These are phyloP conservation scores for Drosophila maculinotata DNA, from an alignment of 2,888 invertebrate genomes.

Conservation along the genomic window DNA sequence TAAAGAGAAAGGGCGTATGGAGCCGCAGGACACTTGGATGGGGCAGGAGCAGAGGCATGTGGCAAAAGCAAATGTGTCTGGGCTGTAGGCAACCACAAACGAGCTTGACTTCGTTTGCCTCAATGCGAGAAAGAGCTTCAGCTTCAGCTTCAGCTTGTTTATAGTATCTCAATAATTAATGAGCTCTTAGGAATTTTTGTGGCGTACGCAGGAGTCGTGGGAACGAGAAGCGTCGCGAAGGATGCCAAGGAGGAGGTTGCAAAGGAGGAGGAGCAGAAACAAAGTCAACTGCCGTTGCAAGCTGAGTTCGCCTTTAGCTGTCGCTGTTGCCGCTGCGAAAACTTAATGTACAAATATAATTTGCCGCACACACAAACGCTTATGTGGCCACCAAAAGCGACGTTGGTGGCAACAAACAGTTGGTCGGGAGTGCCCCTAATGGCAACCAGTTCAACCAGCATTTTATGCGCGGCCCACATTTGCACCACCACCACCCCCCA, in stretches of 20 bases:
- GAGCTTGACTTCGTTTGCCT: slow-evolving; percentile 76
- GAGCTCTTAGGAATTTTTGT: slow-evolving; percentile 82
- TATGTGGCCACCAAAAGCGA: slow-evolving; percentile 67
- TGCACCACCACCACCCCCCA: slow-evolving; percentile 5
- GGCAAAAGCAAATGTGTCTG: slow-evolving; percentile 71
- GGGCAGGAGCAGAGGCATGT: slow-evolving; percentile 5
- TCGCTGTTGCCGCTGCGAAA: slow-evolving; percentile 62
- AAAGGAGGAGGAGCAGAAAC: slow-evolving; percentile 39
- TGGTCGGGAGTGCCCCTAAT: slow-evolving; percentile 34
- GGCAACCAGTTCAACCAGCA: slow-evolving; percentile 56
- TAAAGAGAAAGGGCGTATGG: background rate
- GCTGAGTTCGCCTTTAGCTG: slow-evolving; percentile 53
- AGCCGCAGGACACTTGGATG: slow-evolving; percentile 45
- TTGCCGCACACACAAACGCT: slow-evolving; percentile 79
- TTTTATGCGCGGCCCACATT: slow-evolving; percentile 63
- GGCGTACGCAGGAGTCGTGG: slow-evolving; percentile 57
- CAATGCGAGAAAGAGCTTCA: slow-evolving; percentile 27
- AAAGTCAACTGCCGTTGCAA: slow-evolving; percentile 76
- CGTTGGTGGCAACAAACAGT: slow-evolving; percentile 20
- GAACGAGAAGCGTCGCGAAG: slow-evolving; percentile 33
- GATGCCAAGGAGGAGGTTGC: slow-evolving; percentile 19
- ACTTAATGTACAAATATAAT: slow-evolving; percentile 80
- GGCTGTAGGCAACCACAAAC: slow-evolving; percentile 77
- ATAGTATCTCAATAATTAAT: slow-evolving; percentile 83
- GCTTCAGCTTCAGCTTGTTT: slow-evolving; percentile 68